Base-by-base conservation (phyloP, 1,140 invertebrate species). In the Drosophila lini region DNA sequence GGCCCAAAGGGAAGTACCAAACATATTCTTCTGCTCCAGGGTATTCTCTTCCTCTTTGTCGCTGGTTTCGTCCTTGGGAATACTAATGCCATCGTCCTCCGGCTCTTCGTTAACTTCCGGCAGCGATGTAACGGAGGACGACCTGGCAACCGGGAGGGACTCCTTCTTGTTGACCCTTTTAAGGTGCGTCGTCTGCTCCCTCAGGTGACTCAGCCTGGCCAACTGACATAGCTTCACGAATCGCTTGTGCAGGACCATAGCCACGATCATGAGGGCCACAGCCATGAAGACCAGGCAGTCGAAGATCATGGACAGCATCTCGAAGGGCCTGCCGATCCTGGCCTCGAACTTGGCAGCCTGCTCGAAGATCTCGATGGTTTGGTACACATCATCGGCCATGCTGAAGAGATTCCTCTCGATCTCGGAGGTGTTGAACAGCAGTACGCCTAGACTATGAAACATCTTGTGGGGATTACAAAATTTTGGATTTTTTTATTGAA, bases 371-470 rank as follows among this genome's bases (percentile, higher is more conserved):
- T 78, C 42, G 0, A 50, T 64, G 2, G 78, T 16, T 1, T 61
- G 50, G 28, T 58, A 47, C 2, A 89, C 53, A n/a, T 78, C 64
- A 31, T 88, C 74, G 8, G 84, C 80, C 80, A 88, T 74, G 10
- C 31, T 19, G 19, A 61, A 80, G 25, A 88, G 45, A 10, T 55
- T 71, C 0, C 45, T 16, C 28, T 89, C 80, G 15, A 68, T 53
- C 2, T 68, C 52, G 11, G 34, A 34, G 0, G 44, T 67, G 8
- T 78, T 70, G 13, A 62, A 73, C 16, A 69, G 16, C 9, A 16
- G n/a, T 8, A 5, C 25, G 36, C 7, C 2, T 6, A 53, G 16
- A 25, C 28, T 22, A 22, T 34, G 48, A 40, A 68, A 77, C 74
- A 77, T 77, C n/a, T 56, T 44, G 7, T 25, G 7, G 15, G 4